Percentiles rank a stretch among this genome's conserved stretches.
These are phyloP conservation scores for Psix sp. DNA, from an alignment of 1,140 invertebrate species.

Conservation along the genomic window DNA sequence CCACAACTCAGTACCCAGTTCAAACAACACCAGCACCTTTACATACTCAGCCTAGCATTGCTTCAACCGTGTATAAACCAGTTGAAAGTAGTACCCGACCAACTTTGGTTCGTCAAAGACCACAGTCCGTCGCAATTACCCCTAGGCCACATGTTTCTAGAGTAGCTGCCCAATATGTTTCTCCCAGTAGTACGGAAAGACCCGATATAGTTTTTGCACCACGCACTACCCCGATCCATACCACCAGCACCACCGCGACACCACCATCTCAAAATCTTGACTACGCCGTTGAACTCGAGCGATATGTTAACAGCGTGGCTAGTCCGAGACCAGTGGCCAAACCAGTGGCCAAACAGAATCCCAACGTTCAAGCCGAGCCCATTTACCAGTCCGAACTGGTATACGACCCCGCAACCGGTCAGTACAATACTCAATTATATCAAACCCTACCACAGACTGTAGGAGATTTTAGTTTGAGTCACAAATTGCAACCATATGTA, in stretches of 20 bases:
- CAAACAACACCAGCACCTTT: conserved; percentile 66
- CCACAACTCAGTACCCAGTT: conserved; percentile 66
- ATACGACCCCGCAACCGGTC: conserved; percentile 85
- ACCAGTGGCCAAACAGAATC: conserved; percentile 62
- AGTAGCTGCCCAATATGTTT: conserved; percentile 79
- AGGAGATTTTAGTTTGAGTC: conserved; percentile 83
- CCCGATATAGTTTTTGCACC: conserved; percentile 65
- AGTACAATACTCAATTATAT: conserved; percentile 88
- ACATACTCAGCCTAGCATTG: conserved; percentile 62
- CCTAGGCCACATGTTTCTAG: conserved; percentile 81
- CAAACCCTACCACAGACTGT: conserved; percentile 85
- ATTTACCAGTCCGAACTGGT: conserved; percentile 87
- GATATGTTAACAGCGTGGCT: conserved; percentile 86
- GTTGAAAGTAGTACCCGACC: conserved; percentile 70
- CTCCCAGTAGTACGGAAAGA: conserved; percentile 78
- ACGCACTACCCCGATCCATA: conserved; percentile 68
- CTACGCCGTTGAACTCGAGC: conserved; percentile 85
- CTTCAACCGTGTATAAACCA: conserved; percentile 71
- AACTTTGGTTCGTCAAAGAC: conserved; percentile 72
- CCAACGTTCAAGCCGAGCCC: conserved; percentile 71
- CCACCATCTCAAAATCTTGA: conserved; percentile 78
- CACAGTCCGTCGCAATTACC: conserved; percentile 79
- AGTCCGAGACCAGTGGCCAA: conserved; percentile 66
- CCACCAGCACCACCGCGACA: conserved; percentile 67
- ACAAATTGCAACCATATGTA: conserved; percentile 85